Evolutionary conservation across 2,888 invertebrate species (phyloP).

Genomic region (Caenorhabditis japonica): DNA sequence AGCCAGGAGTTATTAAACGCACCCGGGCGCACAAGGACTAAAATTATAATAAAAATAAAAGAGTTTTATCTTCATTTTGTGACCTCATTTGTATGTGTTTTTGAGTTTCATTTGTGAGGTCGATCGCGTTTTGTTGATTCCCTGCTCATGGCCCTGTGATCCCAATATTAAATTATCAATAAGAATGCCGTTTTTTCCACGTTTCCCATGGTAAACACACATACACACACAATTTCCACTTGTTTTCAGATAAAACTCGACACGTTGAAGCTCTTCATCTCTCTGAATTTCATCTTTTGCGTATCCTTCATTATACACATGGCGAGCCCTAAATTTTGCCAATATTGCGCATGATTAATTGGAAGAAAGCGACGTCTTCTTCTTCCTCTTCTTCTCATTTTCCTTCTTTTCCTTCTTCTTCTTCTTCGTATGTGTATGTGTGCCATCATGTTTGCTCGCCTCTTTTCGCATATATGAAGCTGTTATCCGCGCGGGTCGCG

Average conservation of each 20-base stretch:
- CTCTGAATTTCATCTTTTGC: slow-evolving; percentile 1
- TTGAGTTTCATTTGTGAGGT: too few relatives aligned
- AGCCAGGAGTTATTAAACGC: too few relatives aligned
- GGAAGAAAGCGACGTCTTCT: slow-evolving; percentile 29
- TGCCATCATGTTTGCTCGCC: too few relatives aligned
- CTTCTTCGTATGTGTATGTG: slow-evolving; percentile 16
- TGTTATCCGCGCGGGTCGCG: slow-evolving; percentile 14
- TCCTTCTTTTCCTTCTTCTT: slow-evolving; percentile 9
- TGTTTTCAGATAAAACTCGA: too few relatives aligned
- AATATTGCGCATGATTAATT: slow-evolving; percentile 44
- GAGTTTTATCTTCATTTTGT: too few relatives aligned
- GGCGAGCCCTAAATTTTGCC: slow-evolving; percentile 30
- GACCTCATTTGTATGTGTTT: too few relatives aligned
- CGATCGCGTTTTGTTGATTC: not conserved
- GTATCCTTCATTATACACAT: not conserved
- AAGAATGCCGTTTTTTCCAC: not conserved
- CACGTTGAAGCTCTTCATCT: too few relatives aligned
- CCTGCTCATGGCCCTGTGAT: not conserved
- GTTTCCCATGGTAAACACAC: not conserved
- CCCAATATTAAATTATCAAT: not conserved
- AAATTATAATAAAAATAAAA: too few relatives aligned
- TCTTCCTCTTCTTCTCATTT: slow-evolving; percentile 17
- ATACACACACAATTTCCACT: too few relatives aligned
- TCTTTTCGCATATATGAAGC: slow-evolving; percentile 25
- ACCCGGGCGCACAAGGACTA: too few relatives aligned